Conservation (phyloP, 1,140 invertebrate species). For the Vollenhovia emeryi region DNA sequence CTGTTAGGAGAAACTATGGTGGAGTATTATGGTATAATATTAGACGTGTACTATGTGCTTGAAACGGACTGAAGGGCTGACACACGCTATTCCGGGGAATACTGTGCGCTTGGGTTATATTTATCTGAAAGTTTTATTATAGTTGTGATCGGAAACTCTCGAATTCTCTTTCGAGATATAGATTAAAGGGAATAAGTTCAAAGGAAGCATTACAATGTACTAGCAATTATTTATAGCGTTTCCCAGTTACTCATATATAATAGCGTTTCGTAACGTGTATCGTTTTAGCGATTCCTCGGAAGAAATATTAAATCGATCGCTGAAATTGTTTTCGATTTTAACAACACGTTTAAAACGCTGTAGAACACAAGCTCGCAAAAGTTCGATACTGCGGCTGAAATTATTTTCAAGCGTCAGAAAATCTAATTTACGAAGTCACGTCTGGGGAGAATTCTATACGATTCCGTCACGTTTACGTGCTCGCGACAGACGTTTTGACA, state of each 20-base stretch:
- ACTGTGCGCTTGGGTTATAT: neutral
- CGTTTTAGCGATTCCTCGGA: too few relatives aligned
- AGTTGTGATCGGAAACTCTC: neutral
- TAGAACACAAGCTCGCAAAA: neutral
- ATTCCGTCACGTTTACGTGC: neutral
- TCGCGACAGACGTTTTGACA: neutral
- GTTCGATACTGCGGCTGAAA: neutral
- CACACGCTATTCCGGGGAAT: neutral
- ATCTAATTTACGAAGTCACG: neutral
- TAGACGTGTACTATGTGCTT: neutral
- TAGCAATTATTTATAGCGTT: neutral
- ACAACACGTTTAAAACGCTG: neutral
- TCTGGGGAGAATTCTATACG: neutral
- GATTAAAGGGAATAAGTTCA: neutral
- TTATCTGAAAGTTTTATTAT: conserved; percentile 28
- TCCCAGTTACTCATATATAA: neutral
- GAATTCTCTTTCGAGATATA: neutral
- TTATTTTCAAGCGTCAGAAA: neutral
- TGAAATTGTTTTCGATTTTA: neutral
- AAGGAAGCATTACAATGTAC: neutral
- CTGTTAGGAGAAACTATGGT: conserved; percentile 27
- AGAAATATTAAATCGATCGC: neutral
- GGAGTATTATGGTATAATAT: conserved; percentile 1
- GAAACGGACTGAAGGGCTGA: conserved; percentile 27
- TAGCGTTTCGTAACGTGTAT: neutral